These are phyloP conservation scores for Anoplolepis gracilipes DNA, from an alignment of 1,140 invertebrate genomes.

Conservation along the genomic window DNA sequence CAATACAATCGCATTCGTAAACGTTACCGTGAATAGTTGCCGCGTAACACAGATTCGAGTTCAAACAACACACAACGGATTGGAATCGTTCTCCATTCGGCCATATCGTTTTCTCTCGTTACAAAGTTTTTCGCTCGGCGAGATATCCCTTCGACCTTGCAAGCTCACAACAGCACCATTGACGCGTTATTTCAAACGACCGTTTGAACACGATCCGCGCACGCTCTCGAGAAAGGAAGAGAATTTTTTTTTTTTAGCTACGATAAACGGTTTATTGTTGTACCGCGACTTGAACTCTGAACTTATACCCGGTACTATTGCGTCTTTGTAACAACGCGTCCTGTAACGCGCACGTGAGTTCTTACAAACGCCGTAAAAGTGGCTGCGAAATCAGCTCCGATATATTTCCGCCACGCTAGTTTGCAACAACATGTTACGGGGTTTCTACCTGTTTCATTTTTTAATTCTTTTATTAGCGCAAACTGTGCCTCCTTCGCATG, in stretches of 20 bases:
- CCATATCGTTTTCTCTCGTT: not conserved
- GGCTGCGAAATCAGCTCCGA: not conserved
- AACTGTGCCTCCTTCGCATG: constrained; percentile 20
- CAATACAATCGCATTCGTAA: constrained; percentile 67
- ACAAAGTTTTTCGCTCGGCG: constrained; percentile 13
- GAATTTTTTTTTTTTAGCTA: constrained; percentile 36
- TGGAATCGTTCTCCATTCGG: constrained; percentile 66
- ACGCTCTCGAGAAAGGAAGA: constrained; percentile 4
- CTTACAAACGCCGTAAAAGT: constrained; percentile 22
- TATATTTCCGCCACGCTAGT: not conserved
- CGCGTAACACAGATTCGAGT: constrained; percentile 73
- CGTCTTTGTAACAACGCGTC: constrained; percentile 39
- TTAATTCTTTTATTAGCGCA: not conserved
- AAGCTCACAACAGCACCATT: constrained; percentile 72
- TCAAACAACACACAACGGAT: constrained; percentile 66
- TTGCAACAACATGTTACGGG: not conserved
- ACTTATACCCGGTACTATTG: constrained; percentile 60
- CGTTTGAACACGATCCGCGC: constrained; percentile 12
- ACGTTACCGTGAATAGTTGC: constrained; percentile 67
- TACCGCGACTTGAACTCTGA: constrained; percentile 71
- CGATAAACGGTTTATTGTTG: constrained; percentile 75
- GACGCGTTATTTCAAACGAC: constrained; percentile 69
- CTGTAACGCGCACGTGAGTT: too few relatives aligned
- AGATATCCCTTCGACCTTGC: constrained; percentile 46
- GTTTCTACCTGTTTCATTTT: not conserved